Conservation (phyloP, 2,113 vertebrate species). For the Peromyscus polionotus region DNA sequence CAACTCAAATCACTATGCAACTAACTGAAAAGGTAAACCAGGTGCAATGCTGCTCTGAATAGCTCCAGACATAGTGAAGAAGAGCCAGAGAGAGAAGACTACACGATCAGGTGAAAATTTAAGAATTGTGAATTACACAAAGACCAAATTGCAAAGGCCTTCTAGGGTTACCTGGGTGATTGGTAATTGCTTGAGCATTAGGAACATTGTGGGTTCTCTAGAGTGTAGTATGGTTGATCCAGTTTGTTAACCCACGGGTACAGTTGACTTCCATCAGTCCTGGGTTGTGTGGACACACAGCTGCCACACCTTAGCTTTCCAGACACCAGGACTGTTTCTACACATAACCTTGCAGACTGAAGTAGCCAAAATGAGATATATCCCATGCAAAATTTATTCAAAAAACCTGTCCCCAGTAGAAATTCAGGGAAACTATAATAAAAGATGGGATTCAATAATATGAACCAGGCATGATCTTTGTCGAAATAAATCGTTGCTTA, state of each 20-base stretch:
- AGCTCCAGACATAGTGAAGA: neutral
- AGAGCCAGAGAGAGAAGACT: neutral
- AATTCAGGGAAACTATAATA: neutral
- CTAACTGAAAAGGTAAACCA: neutral
- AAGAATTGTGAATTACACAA: neutral
- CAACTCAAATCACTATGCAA: neutral
- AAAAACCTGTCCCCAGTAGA: neutral
- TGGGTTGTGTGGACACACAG: neutral
- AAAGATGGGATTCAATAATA: neutral
- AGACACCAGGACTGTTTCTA: neutral
- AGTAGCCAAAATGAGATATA: neutral
- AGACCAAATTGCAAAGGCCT: neutral
- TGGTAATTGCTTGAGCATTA: neutral
- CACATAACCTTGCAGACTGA: neutral
- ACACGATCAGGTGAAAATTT: neutral
- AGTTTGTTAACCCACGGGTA: neutral
- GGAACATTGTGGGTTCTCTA: neutral
- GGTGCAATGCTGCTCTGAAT: neutral
- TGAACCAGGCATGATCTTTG: neutral
- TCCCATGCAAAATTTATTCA: neutral
- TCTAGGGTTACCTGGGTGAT: neutral
- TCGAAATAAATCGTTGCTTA: constrained; percentile 11
- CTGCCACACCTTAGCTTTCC: neutral
- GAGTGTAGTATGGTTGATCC: neutral
- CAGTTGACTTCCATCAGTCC: neutral